Evolutionary conservation across 35 echinoderm and acorn worm genomes (phyloP), one percentile per base, ranked within the genome.

Genomic region (Eucidaris tribuloides): DNA sequence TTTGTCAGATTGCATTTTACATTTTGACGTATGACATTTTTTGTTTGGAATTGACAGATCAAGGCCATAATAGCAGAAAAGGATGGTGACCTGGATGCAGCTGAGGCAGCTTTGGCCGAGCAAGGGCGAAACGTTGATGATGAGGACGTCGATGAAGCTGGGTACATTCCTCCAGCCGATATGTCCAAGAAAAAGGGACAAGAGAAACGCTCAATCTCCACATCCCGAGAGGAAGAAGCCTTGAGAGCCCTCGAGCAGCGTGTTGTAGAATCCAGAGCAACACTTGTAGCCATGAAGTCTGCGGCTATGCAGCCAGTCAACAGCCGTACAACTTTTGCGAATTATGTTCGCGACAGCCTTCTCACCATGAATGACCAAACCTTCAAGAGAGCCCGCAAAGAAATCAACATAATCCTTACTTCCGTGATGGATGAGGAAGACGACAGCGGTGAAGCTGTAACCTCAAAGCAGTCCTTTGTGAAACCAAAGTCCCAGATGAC

Each of bases 41-140:
- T n/a, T n/a, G n/a, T 55, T 66, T 66, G 62, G 7, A 11, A 13
- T 11, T 66, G 7, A 29, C 62, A 66, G 62, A 66, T 66, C 62
- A 66, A 66, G 62, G 62, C 62, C 62, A 29, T 66, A 13, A 66
- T 66, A 66, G 62, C 19, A 66, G 62, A 66, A 66, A 11, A 66
- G 62, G 27, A 29, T 7, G 62, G 62, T 20, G 62, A 66, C 62
- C 28, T 66, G 19, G 27, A 25, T 66, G 62, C 62, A 29, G 62
- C 62, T 20, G 62, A 66, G 31, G 62, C 62, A 25, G 31, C 31
- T 66, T 66, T 66, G 62, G 62, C 62, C 11, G 62, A 66, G 62
- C 62, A 66, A 66, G 62, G 62, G 62, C 28, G 62, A 29, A 66
- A 66, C 62, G 62, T 66, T 66, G 62, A 29, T 66, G 62, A 66